Conservation (phyloP, 2,888 invertebrate species). For the Drepana falcataria region DNA sequence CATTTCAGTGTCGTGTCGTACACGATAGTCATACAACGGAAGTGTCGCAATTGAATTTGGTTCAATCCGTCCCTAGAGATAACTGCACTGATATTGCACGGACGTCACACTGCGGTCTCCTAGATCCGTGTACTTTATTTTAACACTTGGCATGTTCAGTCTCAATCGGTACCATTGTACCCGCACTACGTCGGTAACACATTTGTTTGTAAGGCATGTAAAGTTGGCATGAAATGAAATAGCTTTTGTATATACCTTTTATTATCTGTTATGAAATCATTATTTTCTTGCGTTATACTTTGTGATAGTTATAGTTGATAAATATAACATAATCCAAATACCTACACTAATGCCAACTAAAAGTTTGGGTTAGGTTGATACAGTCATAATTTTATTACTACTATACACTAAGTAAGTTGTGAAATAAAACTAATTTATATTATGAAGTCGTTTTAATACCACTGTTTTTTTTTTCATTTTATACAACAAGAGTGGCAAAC, state of each 20-base stretch:
- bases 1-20: constrained; percentile 8
- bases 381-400: constrained; percentile 74
- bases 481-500: too few species aligned
- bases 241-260: constrained; percentile 46
- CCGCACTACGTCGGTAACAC: neutral
- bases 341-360: constrained; percentile 70
- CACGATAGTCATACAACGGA: constrained; percentile 21
- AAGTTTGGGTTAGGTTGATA: constrained; percentile 73
- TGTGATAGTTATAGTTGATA: constrained; percentile 65
- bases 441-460: constrained; percentile 12
- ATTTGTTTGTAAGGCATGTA: neutral
- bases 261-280: constrained; percentile 28
- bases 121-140: too few species aligned
- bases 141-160: too few species aligned
- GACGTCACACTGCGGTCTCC: neutral
- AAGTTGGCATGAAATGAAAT: constrained; percentile 17
- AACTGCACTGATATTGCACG: constrained; percentile 21
- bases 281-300: constrained; percentile 45
- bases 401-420: constrained; percentile 65
- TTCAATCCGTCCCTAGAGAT: constrained; percentile 65
- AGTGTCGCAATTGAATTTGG: constrained; percentile 38
- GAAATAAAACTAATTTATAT: constrained; percentile 77
- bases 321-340: constrained; percentile 68
- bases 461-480: too few species aligned
- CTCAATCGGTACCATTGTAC: neutral